phyloP scores from a whole-genome alignment of 2,888 invertebrate species.

The Ophion slaviceki region DNA sequence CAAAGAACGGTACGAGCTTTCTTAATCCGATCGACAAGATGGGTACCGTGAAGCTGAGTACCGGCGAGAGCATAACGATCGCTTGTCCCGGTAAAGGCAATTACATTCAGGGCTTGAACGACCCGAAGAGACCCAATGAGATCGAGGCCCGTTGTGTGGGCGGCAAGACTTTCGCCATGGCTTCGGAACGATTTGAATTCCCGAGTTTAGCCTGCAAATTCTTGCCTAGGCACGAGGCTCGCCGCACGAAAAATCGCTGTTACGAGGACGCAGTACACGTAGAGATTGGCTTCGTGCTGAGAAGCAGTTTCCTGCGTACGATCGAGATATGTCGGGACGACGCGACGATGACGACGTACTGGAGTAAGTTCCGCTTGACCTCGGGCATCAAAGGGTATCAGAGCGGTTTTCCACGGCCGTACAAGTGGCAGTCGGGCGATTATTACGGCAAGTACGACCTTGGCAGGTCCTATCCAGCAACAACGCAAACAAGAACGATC shows the following conservation, averaged over 20 bases:
- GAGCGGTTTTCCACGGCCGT: slow-evolving; percentile 77
- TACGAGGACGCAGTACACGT: slow-evolving; percentile 75
- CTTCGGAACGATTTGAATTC: slow-evolving; percentile 70
- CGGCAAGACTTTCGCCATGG: slow-evolving; percentile 69
- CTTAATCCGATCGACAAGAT: slow-evolving; percentile 70
- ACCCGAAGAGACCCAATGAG: slow-evolving; percentile 51
- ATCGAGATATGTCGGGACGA: slow-evolving; percentile 83
- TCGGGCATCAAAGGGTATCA: slow-evolving; percentile 72
- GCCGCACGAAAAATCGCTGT: slow-evolving; percentile 75
- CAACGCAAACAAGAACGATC: slow-evolving; percentile 80
- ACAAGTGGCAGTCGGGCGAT: slow-evolving; percentile 77
- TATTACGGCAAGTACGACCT: slow-evolving; percentile 75
- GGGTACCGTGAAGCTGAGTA: slow-evolving; percentile 68
- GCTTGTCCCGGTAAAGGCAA: slow-evolving; percentile 77
- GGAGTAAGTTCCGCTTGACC: slow-evolving; percentile 76
- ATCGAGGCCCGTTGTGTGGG: slow-evolving; percentile 68
- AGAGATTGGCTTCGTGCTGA: slow-evolving; percentile 81
- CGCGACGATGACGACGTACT: slow-evolving; percentile 79
- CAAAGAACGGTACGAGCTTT: slow-evolving; percentile 63
- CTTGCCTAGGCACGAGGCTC: slow-evolving; percentile 76
- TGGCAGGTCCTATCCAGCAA: slow-evolving; percentile 76
- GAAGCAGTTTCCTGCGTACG: slow-evolving; percentile 77
- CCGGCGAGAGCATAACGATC: slow-evolving; percentile 70
- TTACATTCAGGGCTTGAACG: slow-evolving; percentile 64
- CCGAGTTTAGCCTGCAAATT: slow-evolving; percentile 77